Base-by-base conservation (phyloP, 2,797 vertebrate genomes). In the Adrianichthys oophorus region DNA sequence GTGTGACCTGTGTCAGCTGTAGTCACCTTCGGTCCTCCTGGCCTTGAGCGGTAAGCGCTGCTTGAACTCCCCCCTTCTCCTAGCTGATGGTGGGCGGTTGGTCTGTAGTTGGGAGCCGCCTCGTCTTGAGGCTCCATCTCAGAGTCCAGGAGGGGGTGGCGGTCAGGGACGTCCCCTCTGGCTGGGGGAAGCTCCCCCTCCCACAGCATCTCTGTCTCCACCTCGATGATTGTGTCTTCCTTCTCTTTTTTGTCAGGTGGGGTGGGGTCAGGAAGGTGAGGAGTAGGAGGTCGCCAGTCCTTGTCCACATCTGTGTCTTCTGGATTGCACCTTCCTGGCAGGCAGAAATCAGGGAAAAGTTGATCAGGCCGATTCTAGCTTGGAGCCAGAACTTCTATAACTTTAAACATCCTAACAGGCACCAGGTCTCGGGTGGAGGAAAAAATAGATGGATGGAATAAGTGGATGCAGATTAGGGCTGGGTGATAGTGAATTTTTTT, bases 121-220 rank as follows among this genome's bases (percentile, higher is more conserved):
- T 86, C 85, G 65, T 87, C 88, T 59, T 65, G 77, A 12, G 75
- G 71, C n/a, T 79, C 68, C 13, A 46, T 52, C 15, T 58, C 65
- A 2, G 83, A 63, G 58, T 86, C 80, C 60, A 65, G 71, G 52
- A 67, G 85, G 32, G 76, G 56, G 4, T 65, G 72, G 6, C 65
- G 82, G 62, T 85, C 59, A 0, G 90, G 88, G 59, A 91, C 87
- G 14, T 90, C 87, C 0, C 90, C 89, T 32, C 90, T 76, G 1
- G 86, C 76, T 2, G 87, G 89, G 48, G 71, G 72, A 12, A 69
- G 64, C 49, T 65, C 76, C 46, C 52, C 86, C 50, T 91, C 90
- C 88, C 86, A 87, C 51, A 87, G 32, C 32, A 89, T 78, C 63
- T 85, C 86, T 0, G 78, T 84, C 65, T 85, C 82, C 1, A 81